Conservation (phyloP, 2,797 vertebrate genomes). For the Pseudotriccus pelzelni region DNA sequence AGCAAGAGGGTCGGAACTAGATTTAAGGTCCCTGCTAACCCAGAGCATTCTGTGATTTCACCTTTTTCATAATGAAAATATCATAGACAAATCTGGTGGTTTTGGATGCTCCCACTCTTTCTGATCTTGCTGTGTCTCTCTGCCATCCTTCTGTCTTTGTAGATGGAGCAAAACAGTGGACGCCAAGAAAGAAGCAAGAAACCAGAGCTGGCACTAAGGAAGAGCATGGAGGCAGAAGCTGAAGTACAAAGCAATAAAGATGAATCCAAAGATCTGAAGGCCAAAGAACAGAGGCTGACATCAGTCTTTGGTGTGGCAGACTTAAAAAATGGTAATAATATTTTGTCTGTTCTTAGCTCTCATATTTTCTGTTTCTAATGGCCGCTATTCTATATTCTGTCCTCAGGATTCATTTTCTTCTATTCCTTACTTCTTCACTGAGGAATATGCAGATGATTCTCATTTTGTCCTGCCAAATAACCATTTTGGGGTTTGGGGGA, state of each 20-base stretch:
- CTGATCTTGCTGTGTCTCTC: not conserved
- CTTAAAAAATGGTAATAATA: conserved; percentile 58
- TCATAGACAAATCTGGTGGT: not conserved
- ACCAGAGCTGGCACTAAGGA: not conserved
- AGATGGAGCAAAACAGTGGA: conserved; percentile 32
- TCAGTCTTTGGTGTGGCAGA: conserved; percentile 57
- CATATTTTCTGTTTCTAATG: not conserved
- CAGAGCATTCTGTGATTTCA: not conserved
- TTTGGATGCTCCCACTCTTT: not conserved
- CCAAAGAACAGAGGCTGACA: not conserved
- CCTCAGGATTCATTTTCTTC: not conserved
- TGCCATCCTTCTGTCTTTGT: not conserved
- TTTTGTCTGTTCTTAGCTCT: not conserved
- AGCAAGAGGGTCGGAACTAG: not conserved
- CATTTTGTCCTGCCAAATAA: not conserved
- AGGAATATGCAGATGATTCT: not conserved
- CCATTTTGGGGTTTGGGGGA: not conserved
- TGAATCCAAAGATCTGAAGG: not conserved
- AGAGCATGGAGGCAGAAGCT: not conserved
- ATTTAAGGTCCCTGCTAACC: not conserved
- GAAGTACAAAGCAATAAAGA: not conserved
- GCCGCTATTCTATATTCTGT: not conserved
- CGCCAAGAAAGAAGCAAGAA: not conserved
- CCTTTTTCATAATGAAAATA: not conserved
- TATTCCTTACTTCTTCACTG: not conserved